A percentile compares a stretch with the other conserved stretches of the same genome.
phyloP scores from a whole-genome alignment of 2,797 vertebrate species.

The Tragopan temminckii region DNA sequence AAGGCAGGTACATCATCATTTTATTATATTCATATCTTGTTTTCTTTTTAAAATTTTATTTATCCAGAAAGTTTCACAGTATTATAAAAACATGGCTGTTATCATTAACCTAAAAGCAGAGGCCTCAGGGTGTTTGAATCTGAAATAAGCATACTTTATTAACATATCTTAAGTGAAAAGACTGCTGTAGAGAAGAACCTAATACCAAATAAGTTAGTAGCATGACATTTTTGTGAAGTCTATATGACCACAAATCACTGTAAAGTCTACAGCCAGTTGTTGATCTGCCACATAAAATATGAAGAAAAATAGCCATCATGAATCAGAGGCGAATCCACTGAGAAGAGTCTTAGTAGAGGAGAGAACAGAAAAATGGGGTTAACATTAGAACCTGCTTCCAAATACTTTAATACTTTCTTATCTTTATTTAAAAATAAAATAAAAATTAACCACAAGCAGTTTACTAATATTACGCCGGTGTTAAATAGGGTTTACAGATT shows the following conservation, averaged over 20 bases:
- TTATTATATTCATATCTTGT: neutral
- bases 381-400: neutral
- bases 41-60: neutral
- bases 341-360: neutral
- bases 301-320: neutral
- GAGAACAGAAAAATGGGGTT: neutral
- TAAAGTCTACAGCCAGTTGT: neutral
- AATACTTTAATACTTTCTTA: neutral
- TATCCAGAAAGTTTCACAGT: neutral
- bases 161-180: neutral
- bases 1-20: neutral
- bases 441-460: neutral
- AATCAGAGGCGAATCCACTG: neutral
- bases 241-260: neutral
- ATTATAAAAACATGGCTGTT: neutral
- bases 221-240: neutral
- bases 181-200: neutral
- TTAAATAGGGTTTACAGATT: neutral
- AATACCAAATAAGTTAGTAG: neutral
- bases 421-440: neutral
- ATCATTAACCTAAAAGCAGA: neutral
- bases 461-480: neutral
- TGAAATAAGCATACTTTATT: neutral
- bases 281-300: neutral
- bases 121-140: neutral